phyloP scores from a whole-genome alignment of 2,888 invertebrate genomes.

The Hipparchia semele region DNA sequence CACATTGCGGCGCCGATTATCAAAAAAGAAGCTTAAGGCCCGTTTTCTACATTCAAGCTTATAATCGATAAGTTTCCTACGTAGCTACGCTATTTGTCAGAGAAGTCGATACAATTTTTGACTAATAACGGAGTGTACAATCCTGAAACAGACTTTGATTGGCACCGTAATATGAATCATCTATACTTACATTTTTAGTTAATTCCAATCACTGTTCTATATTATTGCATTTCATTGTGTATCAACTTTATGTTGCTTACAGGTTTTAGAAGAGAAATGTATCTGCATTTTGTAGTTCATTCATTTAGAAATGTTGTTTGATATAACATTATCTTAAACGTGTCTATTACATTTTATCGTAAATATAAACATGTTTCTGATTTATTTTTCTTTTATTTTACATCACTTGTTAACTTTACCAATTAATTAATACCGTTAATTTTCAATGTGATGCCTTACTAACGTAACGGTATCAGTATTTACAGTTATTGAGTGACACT shows the following conservation, averaged over 20 bases:
- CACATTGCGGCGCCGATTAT: background rate
- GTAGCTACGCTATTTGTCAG: too few relatives aligned
- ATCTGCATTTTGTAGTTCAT: constrained; percentile 6
- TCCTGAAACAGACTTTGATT: background rate
- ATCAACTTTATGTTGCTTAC: constrained; percentile 10
- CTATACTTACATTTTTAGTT: background rate
- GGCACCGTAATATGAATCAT: background rate
- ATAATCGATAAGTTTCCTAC: too few relatives aligned
- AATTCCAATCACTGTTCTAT: background rate
- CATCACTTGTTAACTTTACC: too few relatives aligned
- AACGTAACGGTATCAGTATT: too few relatives aligned
- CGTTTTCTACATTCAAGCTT: too few relatives aligned
- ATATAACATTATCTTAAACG: constrained; percentile 1
- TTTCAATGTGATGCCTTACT: too few relatives aligned
- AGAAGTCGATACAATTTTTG: too few relatives aligned
- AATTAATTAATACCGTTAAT: too few relatives aligned
- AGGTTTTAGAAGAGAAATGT: background rate
- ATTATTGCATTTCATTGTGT: background rate
- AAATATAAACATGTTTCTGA: constrained; percentile 16
- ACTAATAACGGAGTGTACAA: too few relatives aligned
- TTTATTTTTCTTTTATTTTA: constrained; percentile 2
- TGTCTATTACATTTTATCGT: constrained; percentile 7
- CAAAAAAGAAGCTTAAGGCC: background rate
- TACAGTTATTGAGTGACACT: too few relatives aligned
- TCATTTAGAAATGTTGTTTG: constrained; percentile 12